These are phyloP conservation scores for Enteromius treurensis DNA, from an alignment of 2,797 vertebrate species.

Conservation along the genomic window DNA sequence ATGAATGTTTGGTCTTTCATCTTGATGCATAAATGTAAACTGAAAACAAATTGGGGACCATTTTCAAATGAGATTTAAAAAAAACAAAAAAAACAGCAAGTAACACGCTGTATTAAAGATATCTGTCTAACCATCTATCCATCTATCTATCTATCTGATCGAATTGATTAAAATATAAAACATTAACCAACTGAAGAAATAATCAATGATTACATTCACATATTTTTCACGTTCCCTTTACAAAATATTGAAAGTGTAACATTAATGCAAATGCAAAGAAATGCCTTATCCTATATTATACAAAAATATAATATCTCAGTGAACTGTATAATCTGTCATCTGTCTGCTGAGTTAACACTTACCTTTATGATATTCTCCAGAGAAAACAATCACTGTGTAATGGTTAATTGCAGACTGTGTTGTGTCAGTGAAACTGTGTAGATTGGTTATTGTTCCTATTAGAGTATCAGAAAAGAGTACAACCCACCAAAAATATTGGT, in stretches of 20 bases:
- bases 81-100: background rate
- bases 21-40: slow-evolving; percentile 20
- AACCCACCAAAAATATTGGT: background rate
- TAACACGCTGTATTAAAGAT: background rate
- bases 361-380: background rate
- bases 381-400: background rate
- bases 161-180: background rate
- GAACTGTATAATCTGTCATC: background rate
- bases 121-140: too few species aligned
- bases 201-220: background rate
- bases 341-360: background rate
- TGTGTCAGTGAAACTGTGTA: background rate
- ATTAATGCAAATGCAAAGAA: background rate
- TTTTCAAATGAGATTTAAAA: background rate
- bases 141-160: background rate
- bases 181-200: background rate
- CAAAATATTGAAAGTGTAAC: background rate
- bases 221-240: background rate
- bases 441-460: background rate
- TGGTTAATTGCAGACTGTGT: too few species aligned
- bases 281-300: background rate
- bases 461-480: background rate
- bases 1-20: background rate
- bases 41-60: background rate
- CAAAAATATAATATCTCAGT: background rate